Evolutionary conservation across 2,888 invertebrate species (phyloP).

Genomic region (Drosophila merina): DNA sequence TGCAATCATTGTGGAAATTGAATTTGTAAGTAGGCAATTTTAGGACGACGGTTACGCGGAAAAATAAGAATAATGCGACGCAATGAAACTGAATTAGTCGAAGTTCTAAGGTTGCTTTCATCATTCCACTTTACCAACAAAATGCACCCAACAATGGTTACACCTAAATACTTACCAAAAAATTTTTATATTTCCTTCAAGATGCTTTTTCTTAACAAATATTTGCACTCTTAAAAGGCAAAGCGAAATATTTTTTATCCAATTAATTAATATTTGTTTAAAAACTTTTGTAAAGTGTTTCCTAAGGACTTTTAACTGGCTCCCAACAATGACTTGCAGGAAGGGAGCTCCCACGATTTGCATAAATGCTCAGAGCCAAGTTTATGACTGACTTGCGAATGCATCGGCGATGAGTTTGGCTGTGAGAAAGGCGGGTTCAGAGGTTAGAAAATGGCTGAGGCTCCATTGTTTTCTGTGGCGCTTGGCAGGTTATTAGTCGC

Average conservation of each 20-base stretch:
- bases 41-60: slow-evolving; percentile 38
- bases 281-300: too few relatives aligned
- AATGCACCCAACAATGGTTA: neutral
- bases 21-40: slow-evolving; percentile 73
- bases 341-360: slow-evolving; percentile 42
- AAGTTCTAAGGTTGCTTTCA: slow-evolving; percentile 9
- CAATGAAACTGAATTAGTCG: slow-evolving; percentile 64
- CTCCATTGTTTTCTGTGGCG: slow-evolving; percentile 39
- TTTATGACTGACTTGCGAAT: slow-evolving; percentile 66
- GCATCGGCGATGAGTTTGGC: slow-evolving; percentile 34
- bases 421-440: neutral
- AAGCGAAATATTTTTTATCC: too few relatives aligned
- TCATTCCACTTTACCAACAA: neutral
- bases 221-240: too few relatives aligned
- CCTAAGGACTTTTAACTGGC: too few relatives aligned
- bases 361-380: slow-evolving; percentile 64
- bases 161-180: neutral
- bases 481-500: slow-evolving; percentile 58
- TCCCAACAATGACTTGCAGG: slow-evolving; percentile 2
- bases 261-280: too few relatives aligned
- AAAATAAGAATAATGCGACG: slow-evolving; percentile 64
- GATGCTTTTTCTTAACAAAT: too few relatives aligned
- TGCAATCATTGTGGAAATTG: slow-evolving; percentile 72
- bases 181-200: neutral
- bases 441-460: neutral